These are phyloP conservation scores for Cardiocondyla obscurior DNA, from an alignment of 1,140 invertebrate genomes.

Conservation along the genomic window DNA sequence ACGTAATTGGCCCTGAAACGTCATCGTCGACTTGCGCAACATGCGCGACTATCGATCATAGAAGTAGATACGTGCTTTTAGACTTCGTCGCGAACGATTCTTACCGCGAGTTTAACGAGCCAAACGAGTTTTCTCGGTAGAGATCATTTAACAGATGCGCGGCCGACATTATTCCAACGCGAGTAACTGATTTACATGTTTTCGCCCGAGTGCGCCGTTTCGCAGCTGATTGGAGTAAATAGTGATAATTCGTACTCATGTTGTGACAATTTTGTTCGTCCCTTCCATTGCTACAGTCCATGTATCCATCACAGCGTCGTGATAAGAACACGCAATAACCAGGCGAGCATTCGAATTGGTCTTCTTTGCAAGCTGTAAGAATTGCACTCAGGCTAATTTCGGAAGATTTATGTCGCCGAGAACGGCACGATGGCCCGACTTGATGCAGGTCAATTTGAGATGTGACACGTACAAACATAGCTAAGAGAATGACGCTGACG, in stretches of 20 bases:
- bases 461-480: conserved; percentile 51
- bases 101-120: neutral
- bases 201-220: neutral
- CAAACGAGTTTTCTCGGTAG: conserved; percentile 5
- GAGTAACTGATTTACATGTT: conserved; percentile 41
- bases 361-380: conserved; percentile 80
- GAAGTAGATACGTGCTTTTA: too few species aligned
- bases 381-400: conserved; percentile 74
- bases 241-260: conserved; percentile 76
- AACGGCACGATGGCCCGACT: conserved; percentile 17
- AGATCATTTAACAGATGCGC: neutral
- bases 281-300: conserved; percentile 87
- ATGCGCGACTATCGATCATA: neutral
- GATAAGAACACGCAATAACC: conserved; percentile 87
- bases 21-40: neutral
- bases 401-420: conserved; percentile 29
- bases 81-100: too few species aligned
- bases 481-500: conserved; percentile 28
- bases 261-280: conserved; percentile 87
- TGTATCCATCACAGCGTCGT: conserved; percentile 88
- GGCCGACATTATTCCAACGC: neutral
- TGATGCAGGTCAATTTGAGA: conserved; percentile 41
- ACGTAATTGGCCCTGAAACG: neutral
- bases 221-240: conserved; percentile 31
- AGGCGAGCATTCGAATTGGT: conserved; percentile 85